Conservation (phyloP, 2,113 vertebrate genomes). For the Plectropomus leopardus region DNA sequence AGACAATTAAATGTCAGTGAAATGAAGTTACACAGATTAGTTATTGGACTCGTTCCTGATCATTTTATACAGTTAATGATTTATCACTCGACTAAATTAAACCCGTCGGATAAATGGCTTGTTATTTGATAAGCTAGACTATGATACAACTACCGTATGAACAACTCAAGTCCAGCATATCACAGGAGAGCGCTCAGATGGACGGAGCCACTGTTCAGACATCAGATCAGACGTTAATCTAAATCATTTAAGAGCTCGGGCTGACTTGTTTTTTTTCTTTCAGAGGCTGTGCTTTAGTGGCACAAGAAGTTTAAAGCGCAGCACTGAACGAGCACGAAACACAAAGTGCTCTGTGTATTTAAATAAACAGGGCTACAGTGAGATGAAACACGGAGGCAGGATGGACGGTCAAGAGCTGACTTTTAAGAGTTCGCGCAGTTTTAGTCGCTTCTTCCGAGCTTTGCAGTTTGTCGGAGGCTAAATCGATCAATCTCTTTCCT, state of each 20-base stretch:
- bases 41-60: slow-evolving; percentile 37
- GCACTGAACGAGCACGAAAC: background rate
- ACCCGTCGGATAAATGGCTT: slow-evolving; percentile 41
- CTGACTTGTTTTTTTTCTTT: slow-evolving; percentile 13
- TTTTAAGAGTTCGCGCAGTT: slow-evolving; percentile 6
- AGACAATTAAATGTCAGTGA: slow-evolving; percentile 41
- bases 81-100: slow-evolving; percentile 40
- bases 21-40: slow-evolving; percentile 32
- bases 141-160: slow-evolving; percentile 48
- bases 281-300: background rate
- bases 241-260: slow-evolving; percentile 3
- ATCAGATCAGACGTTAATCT: slow-evolving; percentile 1
- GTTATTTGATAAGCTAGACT: slow-evolving; percentile 37
- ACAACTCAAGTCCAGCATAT: background rate
- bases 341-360: slow-evolving; percentile 7
- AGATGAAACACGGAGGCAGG: background rate
- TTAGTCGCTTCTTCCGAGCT: background rate
- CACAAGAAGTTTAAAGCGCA: background rate
- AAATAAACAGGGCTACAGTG: background rate
- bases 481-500: slow-evolving; percentile 7
- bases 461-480: slow-evolving; percentile 1
- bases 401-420: background rate
- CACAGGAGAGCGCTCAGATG: slow-evolving; percentile 29
- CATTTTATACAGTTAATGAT: slow-evolving; percentile 56
- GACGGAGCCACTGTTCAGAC: slow-evolving; percentile 24